These are phyloP conservation scores for Campoplex nolae DNA, from an alignment of 2,888 invertebrate species.

Conservation along the genomic window DNA sequence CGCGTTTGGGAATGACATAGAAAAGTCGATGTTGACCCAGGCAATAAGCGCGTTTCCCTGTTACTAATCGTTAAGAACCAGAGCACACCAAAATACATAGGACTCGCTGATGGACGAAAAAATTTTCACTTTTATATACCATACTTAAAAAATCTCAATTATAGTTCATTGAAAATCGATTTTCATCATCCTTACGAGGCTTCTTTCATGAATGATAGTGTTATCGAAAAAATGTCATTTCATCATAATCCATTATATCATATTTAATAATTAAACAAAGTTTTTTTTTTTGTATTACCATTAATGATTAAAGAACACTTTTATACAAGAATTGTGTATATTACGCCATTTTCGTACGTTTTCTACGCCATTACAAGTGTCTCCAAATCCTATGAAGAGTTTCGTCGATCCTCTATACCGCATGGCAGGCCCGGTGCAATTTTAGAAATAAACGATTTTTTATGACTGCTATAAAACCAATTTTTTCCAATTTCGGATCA, in stretches of 20 bases:
- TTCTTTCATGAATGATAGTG: neutral
- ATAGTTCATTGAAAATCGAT: neutral
- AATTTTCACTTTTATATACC: neutral
- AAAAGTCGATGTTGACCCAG: constrained; percentile 83
- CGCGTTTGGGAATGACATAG: constrained; percentile 87
- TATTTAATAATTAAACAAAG: neutral
- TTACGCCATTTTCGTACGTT: no score
- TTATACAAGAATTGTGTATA: neutral
- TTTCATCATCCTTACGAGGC: neutral
- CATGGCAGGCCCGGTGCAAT: no score
- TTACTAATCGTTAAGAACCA: constrained; percentile 19
- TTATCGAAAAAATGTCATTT: neutral
- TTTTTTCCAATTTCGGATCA: no score
- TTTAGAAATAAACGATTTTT: no score
- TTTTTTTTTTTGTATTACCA: neutral
- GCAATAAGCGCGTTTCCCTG: constrained; percentile 73
- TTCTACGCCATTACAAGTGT: neutral
- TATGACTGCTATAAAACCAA: no score
- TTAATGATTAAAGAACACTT: neutral
- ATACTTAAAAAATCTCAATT: neutral
- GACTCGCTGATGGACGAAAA: neutral
- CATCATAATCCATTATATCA: neutral
- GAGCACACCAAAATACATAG: neutral
- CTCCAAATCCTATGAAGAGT: neutral
- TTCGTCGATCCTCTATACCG: neutral